These are phyloP conservation scores for Nasonia oneida DNA, from an alignment of 2,888 invertebrate genomes.

Conservation along the genomic window DNA sequence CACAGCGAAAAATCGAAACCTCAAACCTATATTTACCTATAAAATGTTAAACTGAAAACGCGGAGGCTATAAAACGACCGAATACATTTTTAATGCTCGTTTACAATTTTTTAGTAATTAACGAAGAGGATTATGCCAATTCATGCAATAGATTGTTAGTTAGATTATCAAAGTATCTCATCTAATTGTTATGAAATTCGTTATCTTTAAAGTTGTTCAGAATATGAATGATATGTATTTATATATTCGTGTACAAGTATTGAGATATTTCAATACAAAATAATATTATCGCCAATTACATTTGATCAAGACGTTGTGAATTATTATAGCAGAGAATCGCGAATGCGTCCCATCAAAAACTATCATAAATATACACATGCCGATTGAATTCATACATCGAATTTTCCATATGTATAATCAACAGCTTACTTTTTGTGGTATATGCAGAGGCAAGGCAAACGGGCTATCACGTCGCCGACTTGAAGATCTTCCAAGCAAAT, in stretches of 20 bases:
- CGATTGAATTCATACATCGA: background rate
- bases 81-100: background rate
- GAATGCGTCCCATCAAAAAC: background rate
- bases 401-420: background rate
- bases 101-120: background rate
- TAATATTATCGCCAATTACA: too few species aligned
- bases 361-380: background rate
- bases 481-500: conserved; percentile 98
- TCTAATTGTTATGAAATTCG: background rate
- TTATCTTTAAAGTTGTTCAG: background rate
- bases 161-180: too few species aligned
- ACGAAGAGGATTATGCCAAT: background rate
- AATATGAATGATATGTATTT: background rate
- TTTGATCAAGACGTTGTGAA: background rate
- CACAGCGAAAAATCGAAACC: background rate
- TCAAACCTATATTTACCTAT: background rate
- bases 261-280: too few species aligned
- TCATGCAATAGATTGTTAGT: background rate
- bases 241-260: background rate
- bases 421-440: conserved; percentile 95
- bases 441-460: conserved; percentile 99
- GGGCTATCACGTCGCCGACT: conserved; percentile 97
- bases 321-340: background rate
- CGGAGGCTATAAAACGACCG: background rate
- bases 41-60: background rate